These are phyloP conservation scores for Brachionus asplanchnoidis DNA, from an alignment of 1,140 invertebrate genomes.

Conservation along the genomic window DNA sequence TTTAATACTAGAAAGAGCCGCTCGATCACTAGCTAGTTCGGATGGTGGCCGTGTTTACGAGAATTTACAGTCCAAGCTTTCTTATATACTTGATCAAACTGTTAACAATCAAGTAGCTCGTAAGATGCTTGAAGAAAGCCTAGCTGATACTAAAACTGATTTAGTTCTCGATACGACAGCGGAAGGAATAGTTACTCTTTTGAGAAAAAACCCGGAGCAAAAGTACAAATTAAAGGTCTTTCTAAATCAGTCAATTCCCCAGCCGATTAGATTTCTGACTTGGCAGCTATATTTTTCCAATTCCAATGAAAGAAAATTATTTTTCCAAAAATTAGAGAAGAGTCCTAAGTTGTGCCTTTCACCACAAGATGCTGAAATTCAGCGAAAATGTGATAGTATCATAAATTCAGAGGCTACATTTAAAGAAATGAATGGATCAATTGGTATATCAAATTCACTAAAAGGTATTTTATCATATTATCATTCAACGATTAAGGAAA, in stretches of 20 bases:
- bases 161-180: constrained; percentile 19
- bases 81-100: constrained; percentile 34
- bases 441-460: constrained; percentile 6
- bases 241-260: constrained; percentile 39
- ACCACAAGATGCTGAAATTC: constrained; percentile 23
- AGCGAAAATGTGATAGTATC: constrained; percentile 24
- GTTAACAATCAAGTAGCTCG: constrained; percentile 33
- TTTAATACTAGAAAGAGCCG: constrained; percentile 35
- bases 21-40: neutral
- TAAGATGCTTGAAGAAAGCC: neutral
- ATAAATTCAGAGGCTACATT: neutral
- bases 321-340: constrained; percentile 13
- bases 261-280: constrained; percentile 35
- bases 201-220: constrained; percentile 37
- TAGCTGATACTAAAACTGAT: constrained; percentile 40
- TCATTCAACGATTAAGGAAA: constrained; percentile 14
- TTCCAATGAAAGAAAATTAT: neutral
- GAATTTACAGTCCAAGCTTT: constrained; percentile 23
- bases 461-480: constrained; percentile 41
- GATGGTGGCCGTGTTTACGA: constrained; percentile 14
- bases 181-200: constrained; percentile 14
- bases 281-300: constrained; percentile 35
- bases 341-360: constrained; percentile 20
- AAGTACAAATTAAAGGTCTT: constrained; percentile 40
- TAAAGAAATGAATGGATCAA: constrained; percentile 28